Conservation (phyloP, 2,113 vertebrate genomes). For the Triplophysa siluroides region DNA sequence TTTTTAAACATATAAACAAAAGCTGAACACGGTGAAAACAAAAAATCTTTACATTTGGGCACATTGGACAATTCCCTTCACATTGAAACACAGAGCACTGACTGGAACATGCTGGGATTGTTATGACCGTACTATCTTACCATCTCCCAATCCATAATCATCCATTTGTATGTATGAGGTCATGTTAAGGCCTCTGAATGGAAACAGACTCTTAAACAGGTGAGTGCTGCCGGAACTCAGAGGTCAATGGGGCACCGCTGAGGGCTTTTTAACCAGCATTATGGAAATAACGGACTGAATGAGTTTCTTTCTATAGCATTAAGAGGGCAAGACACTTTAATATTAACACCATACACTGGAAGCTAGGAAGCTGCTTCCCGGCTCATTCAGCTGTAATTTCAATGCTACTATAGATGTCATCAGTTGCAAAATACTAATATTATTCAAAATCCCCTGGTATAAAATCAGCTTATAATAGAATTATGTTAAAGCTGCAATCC, state of each 20-base stretch:
- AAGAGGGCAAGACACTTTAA: constrained; percentile 22
- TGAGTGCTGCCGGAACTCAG: constrained; percentile 13
- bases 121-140: not conserved
- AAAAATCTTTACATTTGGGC: not conserved
- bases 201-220: constrained; percentile 36
- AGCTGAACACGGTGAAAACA: not conserved
- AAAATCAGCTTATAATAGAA: too few species aligned
- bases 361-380: too few species aligned
- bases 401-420: too few species aligned
- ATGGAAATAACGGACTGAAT: constrained; percentile 15
- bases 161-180: constrained; percentile 24
- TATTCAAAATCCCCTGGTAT: too few species aligned
- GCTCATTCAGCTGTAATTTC: too few species aligned
- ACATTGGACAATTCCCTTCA: not conserved
- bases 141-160: constrained; percentile 61
- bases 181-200: constrained; percentile 17
- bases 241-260: constrained; percentile 4
- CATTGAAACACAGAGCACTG: not conserved
- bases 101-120: not conserved
- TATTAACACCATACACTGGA: not conserved
- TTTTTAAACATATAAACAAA: constrained; percentile 2
- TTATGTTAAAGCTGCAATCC: too few species aligned
- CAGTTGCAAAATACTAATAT: too few species aligned
- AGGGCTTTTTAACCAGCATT: constrained; percentile 38
- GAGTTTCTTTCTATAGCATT: constrained; percentile 25